Conservation (phyloP, 2,888 invertebrate species). For the Zygothrica quintamaculata region DNA sequence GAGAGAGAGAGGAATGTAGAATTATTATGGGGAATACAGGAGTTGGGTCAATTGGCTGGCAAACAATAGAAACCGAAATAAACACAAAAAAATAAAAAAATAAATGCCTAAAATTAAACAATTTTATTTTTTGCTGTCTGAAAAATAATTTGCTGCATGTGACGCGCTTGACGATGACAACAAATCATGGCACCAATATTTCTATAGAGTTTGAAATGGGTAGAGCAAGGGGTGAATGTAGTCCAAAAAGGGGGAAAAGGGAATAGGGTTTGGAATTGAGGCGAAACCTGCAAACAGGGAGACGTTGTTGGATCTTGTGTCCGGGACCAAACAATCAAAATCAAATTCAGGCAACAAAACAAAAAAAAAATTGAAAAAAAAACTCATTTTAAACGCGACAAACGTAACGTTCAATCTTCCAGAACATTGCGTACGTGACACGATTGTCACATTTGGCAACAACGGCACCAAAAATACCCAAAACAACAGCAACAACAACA, state of each 20-base stretch:
- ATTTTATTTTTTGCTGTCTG: constrained; percentile 55
- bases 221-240: neutral
- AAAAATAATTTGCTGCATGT: constrained; percentile 72
- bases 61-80: constrained; percentile 31
- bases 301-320: constrained; percentile 35
- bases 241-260: neutral
- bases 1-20: neutral
- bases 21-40: constrained; percentile 18
- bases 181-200: constrained; percentile 47
- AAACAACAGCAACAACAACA: constrained; percentile 25
- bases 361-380: too few relatives aligned
- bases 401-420: constrained; percentile 83
- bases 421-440: constrained; percentile 82
- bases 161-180: constrained; percentile 51
- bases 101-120: constrained; percentile 72
- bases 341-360: constrained; percentile 75
- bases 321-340: constrained; percentile 79
- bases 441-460: constrained; percentile 78
- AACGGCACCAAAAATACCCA: constrained; percentile 18
- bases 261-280: neutral
- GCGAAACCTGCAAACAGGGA: neutral
- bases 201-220: neutral
- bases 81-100: constrained; percentile 29
- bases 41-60: constrained; percentile 31
- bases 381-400: constrained; percentile 82